A percentile compares a stretch with the other conserved stretches of the same genome.
Conservation (phyloP, 2,113 vertebrate genomes). For the Mobula birostris region DNA sequence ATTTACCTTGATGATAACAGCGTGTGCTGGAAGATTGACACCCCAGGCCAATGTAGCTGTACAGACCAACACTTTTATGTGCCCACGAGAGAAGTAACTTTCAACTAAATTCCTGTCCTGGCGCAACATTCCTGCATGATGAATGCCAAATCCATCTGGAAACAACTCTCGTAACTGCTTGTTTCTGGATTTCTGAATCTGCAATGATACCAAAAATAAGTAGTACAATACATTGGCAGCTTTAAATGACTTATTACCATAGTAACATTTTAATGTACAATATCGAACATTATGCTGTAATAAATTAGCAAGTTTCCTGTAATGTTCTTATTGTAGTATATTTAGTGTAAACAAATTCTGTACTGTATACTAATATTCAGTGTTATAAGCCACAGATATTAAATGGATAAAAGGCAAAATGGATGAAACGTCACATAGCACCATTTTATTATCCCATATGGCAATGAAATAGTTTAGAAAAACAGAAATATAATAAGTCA, state of each 20-base stretch:
- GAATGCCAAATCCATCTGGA: slow-evolving; percentile 92
- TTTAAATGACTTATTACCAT: background rate
- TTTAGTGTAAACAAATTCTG: background rate
- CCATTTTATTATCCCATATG: background rate
- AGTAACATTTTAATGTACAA: too few relatives aligned
- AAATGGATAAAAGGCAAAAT: background rate
- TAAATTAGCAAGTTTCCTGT: background rate
- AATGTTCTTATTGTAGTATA: background rate
- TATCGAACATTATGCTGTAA: too few relatives aligned
- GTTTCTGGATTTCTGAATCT: slow-evolving; percentile 94
- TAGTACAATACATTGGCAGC: background rate
- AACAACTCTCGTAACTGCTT: slow-evolving; percentile 94
- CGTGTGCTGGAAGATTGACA: slow-evolving; percentile 97
- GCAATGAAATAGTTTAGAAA: background rate
- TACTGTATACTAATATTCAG: background rate
- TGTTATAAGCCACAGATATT: background rate
- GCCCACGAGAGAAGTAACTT: slow-evolving; percentile 83
- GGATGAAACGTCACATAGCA: background rate
- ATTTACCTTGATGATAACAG: slow-evolving; percentile 94
- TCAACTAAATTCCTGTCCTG: slow-evolving; percentile 88
- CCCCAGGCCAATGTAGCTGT: slow-evolving; percentile 96
- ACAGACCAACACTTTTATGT: slow-evolving; percentile 87
- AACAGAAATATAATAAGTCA: background rate
- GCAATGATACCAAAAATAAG: background rate
- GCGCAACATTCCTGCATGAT: slow-evolving; percentile 92